These are phyloP conservation scores for Rhinoptilus africanus DNA, from an alignment of 2,113 vertebrate species.

Conservation along the genomic window DNA sequence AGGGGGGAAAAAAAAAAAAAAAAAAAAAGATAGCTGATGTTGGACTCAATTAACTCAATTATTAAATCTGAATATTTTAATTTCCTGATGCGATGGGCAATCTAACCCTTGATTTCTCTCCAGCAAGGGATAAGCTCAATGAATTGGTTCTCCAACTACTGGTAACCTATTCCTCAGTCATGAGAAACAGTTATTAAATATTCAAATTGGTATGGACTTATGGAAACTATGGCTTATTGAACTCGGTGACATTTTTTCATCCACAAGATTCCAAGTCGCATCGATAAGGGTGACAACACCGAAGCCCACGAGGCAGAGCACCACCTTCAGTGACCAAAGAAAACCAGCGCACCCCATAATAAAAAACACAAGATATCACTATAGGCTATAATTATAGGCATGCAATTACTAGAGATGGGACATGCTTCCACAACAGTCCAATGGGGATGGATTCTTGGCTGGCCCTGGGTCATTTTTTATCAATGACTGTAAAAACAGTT, in stretches of 20 bases:
- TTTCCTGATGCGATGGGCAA: not conserved
- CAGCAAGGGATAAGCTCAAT: not conserved
- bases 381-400: not conserved
- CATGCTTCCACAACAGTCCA: not conserved
- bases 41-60: not conserved
- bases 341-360: rapidly evolving
- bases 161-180: not conserved
- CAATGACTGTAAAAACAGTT: not conserved
- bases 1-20: not conserved
- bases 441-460: not conserved
- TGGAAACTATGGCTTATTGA: not conserved
- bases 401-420: not conserved
- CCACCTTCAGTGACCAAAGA: not conserved
- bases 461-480: not conserved
- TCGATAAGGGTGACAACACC: not conserved
- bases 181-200: not conserved
- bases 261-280: not conserved
- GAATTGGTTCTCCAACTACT: not conserved
- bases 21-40: not conserved
- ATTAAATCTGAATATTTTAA: not conserved
- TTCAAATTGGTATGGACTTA: not conserved
- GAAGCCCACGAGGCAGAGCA: rapidly evolving
- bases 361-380: not conserved
- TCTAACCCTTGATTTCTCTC: not conserved
- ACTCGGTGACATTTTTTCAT: not conserved